phyloP scores from a whole-genome alignment of 1,140 invertebrate genomes.

The Drosophila serrata region DNA sequence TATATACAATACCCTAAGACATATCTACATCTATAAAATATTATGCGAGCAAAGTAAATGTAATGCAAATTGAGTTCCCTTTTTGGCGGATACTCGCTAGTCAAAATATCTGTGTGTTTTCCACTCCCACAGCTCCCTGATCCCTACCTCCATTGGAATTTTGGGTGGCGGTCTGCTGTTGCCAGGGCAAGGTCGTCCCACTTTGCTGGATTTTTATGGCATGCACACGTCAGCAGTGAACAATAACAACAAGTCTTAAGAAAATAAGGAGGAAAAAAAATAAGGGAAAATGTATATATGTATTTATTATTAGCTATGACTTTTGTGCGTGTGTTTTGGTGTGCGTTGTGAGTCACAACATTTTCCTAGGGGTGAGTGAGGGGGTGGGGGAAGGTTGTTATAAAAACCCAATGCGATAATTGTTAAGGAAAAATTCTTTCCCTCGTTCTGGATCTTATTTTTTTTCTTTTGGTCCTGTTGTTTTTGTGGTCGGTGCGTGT shows the following conservation, averaged over 20 bases:
- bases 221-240: constrained; percentile 67
- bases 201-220: constrained; percentile 72
- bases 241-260: constrained; percentile 36
- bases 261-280: constrained; percentile 30
- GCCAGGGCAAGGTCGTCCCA: constrained; percentile 45
- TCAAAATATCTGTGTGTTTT: constrained; percentile 44
- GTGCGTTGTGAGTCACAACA: constrained; percentile 30
- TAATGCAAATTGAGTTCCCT: constrained; percentile 78
- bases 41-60: constrained; percentile 70
- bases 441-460: not conserved
- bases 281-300: constrained; percentile 15
- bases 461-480: constrained; percentile 10
- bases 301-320: constrained; percentile 65
- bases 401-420: constrained; percentile 67
- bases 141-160: not conserved
- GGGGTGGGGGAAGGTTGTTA: constrained; percentile 5
- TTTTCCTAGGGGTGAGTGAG: constrained; percentile 2
- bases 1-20: not conserved
- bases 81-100: constrained; percentile 34
- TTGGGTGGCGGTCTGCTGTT: constrained; percentile 24
- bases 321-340: constrained; percentile 36
- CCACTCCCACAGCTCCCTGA: not conserved
- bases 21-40: constrained; percentile 60
- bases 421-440: constrained; percentile 49
- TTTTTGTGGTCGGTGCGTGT: constrained; percentile 47